Base-by-base conservation (phyloP, 2,113 vertebrate species). In the Balaenoptera acutorostrata region DNA sequence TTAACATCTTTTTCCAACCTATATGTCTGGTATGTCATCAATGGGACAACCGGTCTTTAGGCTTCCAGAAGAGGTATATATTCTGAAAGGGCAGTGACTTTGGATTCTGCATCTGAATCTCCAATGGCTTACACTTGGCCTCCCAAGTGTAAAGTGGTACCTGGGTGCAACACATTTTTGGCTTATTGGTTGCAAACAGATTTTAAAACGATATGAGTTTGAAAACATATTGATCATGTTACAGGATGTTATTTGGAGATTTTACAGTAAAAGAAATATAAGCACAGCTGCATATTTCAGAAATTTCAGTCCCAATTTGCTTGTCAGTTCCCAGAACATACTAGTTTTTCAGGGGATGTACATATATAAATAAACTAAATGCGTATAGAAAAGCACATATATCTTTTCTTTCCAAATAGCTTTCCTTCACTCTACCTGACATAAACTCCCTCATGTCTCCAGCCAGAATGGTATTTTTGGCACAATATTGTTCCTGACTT, bases 401-500 rank as follows among this genome's bases (percentile, higher is more conserved):
- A 92, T 55, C 49, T 17, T 72, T 85, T 49, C 90, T 90, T 88
- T 20, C 31, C 6, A 80, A 95, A 89, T 93, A 8, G 4, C 83
- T 57, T 95, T 95, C 92, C 84, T 94, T 98, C 91, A 15, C 33
- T 95, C 96, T 66, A 63, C 93, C 90, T 97, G 93, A 92, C 95
- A 97, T 39, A 61, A 74, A 61, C 68, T 2, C 31, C 93, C 82
- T 14, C 1, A 94, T 86, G 93, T 93, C 97, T 91, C 97, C 78
- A 74, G 95, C 63, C 84, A 93, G 95, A 68, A 95, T 96, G 71
- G 61, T 95, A 97, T 98, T 97, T 97, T 89, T 96, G 98, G 98
- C 98, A 97, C 97, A 98, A 83, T 71, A 0, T 52, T 88, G 61
- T 97, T 98, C 97, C 97, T 97, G 97, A 98, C 98, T 98, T 98